Conservation (phyloP, 1,140 invertebrate genomes). For the Heterodera carotae region DNA sequence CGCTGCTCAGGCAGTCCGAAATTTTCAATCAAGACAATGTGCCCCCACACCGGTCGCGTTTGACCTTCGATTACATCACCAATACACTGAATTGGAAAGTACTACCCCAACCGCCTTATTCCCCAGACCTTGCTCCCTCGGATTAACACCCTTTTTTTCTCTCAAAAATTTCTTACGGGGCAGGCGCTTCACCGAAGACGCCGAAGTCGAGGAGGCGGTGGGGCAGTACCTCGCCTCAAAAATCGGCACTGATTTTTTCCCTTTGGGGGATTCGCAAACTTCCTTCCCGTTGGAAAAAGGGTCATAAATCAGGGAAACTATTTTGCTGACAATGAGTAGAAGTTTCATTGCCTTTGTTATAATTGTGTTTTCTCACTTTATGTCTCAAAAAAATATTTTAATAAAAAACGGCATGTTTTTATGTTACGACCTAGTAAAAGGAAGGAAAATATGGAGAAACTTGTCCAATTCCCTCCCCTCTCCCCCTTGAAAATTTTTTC, state of each 20-base stretch:
- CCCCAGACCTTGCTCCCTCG: constrained; percentile 66
- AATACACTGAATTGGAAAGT: constrained; percentile 60
- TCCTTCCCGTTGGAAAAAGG: too few species aligned
- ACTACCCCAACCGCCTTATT: constrained; percentile 67
- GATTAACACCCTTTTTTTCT: constrained; percentile 66
- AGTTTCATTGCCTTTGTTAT: too few species aligned
- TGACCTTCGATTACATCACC: background rate
- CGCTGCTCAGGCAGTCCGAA: too few species aligned
- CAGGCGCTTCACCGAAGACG: constrained; percentile 12
- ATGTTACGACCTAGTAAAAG: too few species aligned
- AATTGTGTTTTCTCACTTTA: too few species aligned
- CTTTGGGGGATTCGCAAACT: background rate
- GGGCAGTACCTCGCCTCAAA: constrained; percentile 2
- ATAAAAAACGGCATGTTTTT: too few species aligned
- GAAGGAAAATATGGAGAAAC: too few species aligned
- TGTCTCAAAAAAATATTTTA: too few species aligned
- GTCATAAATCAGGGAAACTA: too few species aligned
- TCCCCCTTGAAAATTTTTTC: too few species aligned
- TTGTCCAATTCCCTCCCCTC: too few species aligned
- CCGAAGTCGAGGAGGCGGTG: constrained; percentile 12
- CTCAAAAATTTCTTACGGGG: constrained; percentile 18
- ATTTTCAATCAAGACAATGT: background rate
- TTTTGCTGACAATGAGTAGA: too few species aligned
- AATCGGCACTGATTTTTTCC: background rate
- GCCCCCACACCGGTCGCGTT: background rate